Percentiles rank a stretch among this genome's conserved stretches.
Conservation (phyloP, 2,888 invertebrate species). For the Synergus gifuensis region DNA sequence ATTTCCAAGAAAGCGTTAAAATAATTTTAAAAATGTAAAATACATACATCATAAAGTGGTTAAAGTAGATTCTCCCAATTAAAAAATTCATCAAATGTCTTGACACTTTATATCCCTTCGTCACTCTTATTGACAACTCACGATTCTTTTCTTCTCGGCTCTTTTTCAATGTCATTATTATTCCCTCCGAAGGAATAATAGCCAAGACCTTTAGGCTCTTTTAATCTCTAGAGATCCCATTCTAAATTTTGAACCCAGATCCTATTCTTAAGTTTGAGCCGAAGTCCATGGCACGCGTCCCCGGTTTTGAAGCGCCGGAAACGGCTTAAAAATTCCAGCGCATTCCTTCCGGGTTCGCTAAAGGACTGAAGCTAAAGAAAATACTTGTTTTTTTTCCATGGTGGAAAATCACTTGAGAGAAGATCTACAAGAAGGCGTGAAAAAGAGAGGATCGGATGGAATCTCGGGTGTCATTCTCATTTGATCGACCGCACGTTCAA, state of each 20-base stretch:
- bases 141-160: constrained; percentile 11
- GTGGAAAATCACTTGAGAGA: constrained; percentile 27
- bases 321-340: constrained; percentile 28
- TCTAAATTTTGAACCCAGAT: constrained; percentile 17
- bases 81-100: background rate
- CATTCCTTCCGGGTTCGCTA: constrained; percentile 23
- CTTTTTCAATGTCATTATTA: constrained; percentile 22
- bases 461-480: constrained; percentile 48
- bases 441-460: constrained; percentile 56
- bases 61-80: background rate
- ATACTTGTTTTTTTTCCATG: constrained; percentile 21
- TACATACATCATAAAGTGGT: too few relatives aligned
- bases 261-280: constrained; percentile 26
- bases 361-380: constrained; percentile 20
- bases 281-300: constrained; percentile 37
- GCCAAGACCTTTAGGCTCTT: constrained; percentile 7
- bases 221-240: constrained; percentile 42
- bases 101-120: constrained; percentile 7
- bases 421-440: constrained; percentile 32
- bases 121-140: constrained; percentile 1
- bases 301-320: constrained; percentile 10
- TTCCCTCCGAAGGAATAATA: constrained; percentile 16
- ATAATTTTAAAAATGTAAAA: background rate
- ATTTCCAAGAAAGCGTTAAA: background rate
- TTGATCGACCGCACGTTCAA: constrained; percentile 55